Conservation (phyloP, 2,797 vertebrate species). For the Australoheros facetus region DNA sequence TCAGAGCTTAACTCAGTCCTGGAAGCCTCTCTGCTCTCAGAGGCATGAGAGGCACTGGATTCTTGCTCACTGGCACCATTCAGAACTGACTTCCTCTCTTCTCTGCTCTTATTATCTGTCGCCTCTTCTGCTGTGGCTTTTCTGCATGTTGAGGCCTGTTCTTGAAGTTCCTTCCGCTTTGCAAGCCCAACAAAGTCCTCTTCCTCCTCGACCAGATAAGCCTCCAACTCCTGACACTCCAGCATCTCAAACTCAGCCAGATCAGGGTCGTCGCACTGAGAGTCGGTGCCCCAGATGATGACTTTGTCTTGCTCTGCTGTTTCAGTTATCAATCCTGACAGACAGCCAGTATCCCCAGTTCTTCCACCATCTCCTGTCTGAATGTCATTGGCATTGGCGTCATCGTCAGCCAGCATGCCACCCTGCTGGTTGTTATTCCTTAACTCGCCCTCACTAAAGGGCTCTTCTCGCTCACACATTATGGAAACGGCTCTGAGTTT, state of each 20-base stretch:
- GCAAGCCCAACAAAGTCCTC: conserved; percentile 70
- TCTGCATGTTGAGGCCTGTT: background rate
- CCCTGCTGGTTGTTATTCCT: conserved; percentile 87
- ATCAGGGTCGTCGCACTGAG: conserved; percentile 83
- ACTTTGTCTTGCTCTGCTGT: conserved; percentile 80
- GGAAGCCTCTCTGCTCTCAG: conserved; percentile 53
- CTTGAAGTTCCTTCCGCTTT: conserved; percentile 23
- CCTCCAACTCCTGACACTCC: conserved; percentile 84
- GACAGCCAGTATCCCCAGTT: conserved; percentile 63
- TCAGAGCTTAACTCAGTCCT: conserved; percentile 75
- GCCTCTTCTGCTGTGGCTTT: conserved; percentile 22
- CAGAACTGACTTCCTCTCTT: conserved; percentile 25
- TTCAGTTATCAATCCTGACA: conserved; percentile 65
- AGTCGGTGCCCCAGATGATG: conserved; percentile 79
- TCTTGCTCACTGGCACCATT: conserved; percentile 45
- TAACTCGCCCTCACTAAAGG: conserved; percentile 70
- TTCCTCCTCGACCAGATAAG: conserved; percentile 75
- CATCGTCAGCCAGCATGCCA: conserved; percentile 74
- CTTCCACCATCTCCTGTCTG: conserved; percentile 63
- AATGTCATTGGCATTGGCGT: conserved; percentile 92
- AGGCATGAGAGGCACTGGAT: conserved; percentile 29
- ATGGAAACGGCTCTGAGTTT: conserved; percentile 44
- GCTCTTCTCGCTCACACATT: conserved; percentile 74
- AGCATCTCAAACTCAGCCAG: conserved; percentile 83
- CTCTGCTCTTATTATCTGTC: conserved; percentile 9